Evolutionary conservation across 2,797 vertebrate genomes (phyloP).

Genomic region (Brachymystax lenok): DNA sequence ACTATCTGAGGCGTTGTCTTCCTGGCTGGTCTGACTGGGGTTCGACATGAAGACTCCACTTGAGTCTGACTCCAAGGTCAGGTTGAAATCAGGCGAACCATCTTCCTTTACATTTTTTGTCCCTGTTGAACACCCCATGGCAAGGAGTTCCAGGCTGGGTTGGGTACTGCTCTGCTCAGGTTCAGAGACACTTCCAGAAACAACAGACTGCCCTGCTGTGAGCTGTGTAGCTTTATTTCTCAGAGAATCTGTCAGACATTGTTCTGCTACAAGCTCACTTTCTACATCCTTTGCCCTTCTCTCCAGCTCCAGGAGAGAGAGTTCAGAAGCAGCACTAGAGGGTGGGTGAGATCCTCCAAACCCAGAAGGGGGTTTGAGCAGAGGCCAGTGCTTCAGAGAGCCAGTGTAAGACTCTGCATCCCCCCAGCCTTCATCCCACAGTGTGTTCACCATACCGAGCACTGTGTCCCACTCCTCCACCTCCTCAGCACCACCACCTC

Average conservation of each 20-base stretch:
- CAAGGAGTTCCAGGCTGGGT: constrained; percentile 68
- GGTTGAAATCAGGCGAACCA: constrained; percentile 77
- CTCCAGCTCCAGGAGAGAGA: constrained; percentile 76
- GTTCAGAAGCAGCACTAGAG: constrained; percentile 76
- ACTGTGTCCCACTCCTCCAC: constrained; percentile 71
- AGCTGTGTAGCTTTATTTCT: not conserved
- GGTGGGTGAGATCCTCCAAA: constrained; percentile 80
- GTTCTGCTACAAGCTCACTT: constrained; percentile 46
- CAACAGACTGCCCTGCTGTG: constrained; percentile 1
- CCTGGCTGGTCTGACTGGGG: constrained; percentile 43
- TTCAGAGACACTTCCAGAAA: constrained; percentile 18
- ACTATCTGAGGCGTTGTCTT: constrained; percentile 71
- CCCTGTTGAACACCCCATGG: constrained; percentile 42
- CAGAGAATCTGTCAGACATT: constrained; percentile 46
- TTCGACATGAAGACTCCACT: constrained; percentile 78
- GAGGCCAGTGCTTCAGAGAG: constrained; percentile 77
- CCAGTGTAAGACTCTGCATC: constrained; percentile 72
- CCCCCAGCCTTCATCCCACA: constrained; percentile 76
- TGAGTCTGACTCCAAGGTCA: constrained; percentile 76
- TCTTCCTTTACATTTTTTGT: constrained; percentile 66
- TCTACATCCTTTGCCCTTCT: constrained; percentile 73
- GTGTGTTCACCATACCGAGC: constrained; percentile 77
- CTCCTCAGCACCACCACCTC: constrained; percentile 37
- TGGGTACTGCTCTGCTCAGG: constrained; percentile 63
- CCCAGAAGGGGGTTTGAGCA: constrained; percentile 76